Evolutionary conservation across 1,140 invertebrate species (phyloP).

Genomic region (Drosophila pallidifrons): DNA sequence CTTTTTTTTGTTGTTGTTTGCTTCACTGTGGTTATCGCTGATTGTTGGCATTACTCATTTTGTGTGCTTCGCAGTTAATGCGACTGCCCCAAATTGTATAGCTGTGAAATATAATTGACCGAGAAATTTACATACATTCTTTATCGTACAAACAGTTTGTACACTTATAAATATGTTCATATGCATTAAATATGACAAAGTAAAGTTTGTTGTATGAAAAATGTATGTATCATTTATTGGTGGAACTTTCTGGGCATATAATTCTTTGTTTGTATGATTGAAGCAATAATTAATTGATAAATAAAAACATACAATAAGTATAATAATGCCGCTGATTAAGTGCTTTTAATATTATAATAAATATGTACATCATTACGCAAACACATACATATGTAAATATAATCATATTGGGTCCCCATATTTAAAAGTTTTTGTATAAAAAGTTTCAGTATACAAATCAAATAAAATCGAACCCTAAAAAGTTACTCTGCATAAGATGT

Average conservation of each 20-base stretch:
- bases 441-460: conserved; percentile 2
- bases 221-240: conserved; percentile 61
- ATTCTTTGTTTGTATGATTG: conserved; percentile 35
- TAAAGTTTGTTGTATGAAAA: conserved; percentile 42
- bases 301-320: conserved; percentile 24
- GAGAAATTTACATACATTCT: conserved; percentile 40
- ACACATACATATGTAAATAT: background rate
- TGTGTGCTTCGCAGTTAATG: conserved; percentile 35
- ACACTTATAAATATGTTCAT: conserved; percentile 19
- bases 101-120: conserved; percentile 17
- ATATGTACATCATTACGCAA: background rate
- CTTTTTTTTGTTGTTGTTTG: conserved; percentile 23
- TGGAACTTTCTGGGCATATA: conserved; percentile 22
- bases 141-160: background rate
- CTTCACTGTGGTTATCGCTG: conserved; percentile 28
- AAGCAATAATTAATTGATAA: conserved; percentile 63
- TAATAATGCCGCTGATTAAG: conserved; percentile 22
- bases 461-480: conserved; percentile 5
- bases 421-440: conserved; percentile 53
- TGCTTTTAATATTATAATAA: background rate
- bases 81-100: conserved; percentile 28
- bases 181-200: conserved; percentile 22
- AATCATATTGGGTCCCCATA: background rate
- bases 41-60: conserved; percentile 49
- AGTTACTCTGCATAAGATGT: conserved; percentile 14